Base-by-base conservation (phyloP, 2,113 vertebrate species). In the Crotalus viridis region DNA sequence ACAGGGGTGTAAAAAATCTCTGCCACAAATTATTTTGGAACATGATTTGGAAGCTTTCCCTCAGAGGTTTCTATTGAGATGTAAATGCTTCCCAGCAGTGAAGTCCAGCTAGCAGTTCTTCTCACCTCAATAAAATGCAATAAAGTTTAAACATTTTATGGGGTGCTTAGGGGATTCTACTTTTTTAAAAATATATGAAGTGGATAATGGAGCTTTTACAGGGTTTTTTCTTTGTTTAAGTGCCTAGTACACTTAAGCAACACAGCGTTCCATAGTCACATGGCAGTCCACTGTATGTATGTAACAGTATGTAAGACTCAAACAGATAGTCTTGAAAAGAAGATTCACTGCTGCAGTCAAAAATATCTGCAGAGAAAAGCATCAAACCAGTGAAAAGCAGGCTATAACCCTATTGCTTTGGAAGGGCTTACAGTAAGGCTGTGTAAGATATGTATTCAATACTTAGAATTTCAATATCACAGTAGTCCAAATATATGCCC, bases 311-410 rank as follows among this genome's bases (percentile, higher is more conserved):
- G 74, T 39, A 81, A 81, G 33, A 81, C 17, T 19, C 33, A 81
- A 43, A 39, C 7, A 43, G 17, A 7, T 81, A 43, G 39, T 19
- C 74, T 81, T 81, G 33, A 21, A 81, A 81, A 43, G 64, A 74
- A 74, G 74, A 81, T 81, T 93, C 89, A 94, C 48, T 86, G 55
- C 85, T 74, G 95, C 93, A 95, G 94, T 94, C 89, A 92, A 95
- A 95, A 94, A 91, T 91, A 90, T 52, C 64, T 69, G 4, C 28
- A 69, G 28, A 69, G 12, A 69, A 69, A 69, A 69, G 28, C 28
- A 69, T 17, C 33, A n/a, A 33, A 33, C 13, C 33, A 69, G 13
- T 69, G 28, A 69, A 69, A 69, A n/a, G 13, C 28, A 69, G 64
- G 28, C 64, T 69, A 33, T 69, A 33, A 69, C 28, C 28, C 64